Percentiles rank a stretch among this genome's conserved stretches.
Evolutionary conservation across 2,113 vertebrate genomes (phyloP).

Genomic region (Ondatra zibethicus): DNA sequence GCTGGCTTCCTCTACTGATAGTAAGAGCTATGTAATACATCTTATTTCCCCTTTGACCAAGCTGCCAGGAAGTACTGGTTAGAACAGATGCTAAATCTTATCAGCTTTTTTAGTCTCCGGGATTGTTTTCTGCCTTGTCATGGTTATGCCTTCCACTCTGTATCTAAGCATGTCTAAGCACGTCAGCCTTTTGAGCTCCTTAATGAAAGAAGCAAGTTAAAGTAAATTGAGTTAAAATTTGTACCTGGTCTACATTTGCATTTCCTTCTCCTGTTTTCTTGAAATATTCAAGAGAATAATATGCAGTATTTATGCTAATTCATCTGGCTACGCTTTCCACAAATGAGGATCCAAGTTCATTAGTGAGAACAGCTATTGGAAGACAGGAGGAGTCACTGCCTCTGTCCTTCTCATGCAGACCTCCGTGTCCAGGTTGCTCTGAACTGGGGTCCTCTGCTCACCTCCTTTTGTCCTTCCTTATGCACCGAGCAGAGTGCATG

Average conservation of each 20-base stretch:
- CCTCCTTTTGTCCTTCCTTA: background rate
- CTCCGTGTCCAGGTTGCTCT: background rate
- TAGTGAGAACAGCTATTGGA: background rate
- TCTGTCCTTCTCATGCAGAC: background rate
- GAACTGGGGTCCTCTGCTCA: background rate
- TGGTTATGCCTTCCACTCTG: background rate
- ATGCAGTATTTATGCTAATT: constrained; percentile 11
- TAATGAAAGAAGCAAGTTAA: constrained; percentile 2
- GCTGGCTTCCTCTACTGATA: background rate
- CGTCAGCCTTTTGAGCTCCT: background rate
- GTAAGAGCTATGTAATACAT: background rate
- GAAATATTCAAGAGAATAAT: background rate
- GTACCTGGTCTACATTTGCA: background rate
- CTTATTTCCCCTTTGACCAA: constrained; percentile 9
- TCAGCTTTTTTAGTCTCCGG: background rate
- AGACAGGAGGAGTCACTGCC: background rate
- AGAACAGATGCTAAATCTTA: background rate
- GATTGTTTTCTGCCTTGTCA: background rate
- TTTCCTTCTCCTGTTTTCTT: constrained; percentile 42
- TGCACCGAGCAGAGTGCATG: background rate
- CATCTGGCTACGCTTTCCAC: background rate
- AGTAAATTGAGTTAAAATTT: constrained; percentile 47
- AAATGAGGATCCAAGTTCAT: background rate
- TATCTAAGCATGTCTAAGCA: background rate
- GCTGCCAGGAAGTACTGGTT: constrained; percentile 21